These are phyloP conservation scores for Forbesichthys agassizii DNA, from an alignment of 2,113 vertebrate genomes.

Conservation along the genomic window DNA sequence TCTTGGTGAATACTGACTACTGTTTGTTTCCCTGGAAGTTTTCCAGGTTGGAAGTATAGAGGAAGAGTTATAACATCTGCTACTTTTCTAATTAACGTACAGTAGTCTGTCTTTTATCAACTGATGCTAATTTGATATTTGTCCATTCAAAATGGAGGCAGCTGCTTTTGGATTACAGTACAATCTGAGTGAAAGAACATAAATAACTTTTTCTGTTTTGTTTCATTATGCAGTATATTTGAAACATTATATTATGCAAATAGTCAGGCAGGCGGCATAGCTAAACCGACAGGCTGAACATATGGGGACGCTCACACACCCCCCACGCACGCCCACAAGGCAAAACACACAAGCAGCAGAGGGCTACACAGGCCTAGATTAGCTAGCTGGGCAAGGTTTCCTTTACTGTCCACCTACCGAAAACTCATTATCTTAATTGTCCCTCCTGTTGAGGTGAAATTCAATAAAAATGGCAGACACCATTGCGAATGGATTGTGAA, in stretches of 20 bases:
- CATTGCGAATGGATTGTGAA: constrained; percentile 64
- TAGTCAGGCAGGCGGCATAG: background rate
- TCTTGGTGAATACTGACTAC: constrained; percentile 8
- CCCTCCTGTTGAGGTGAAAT: constrained; percentile 66
- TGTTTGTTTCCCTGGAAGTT: constrained; percentile 11
- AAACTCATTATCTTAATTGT: constrained; percentile 72
- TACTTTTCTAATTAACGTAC: background rate
- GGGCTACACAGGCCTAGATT: constrained; percentile 31
- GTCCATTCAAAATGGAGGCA: background rate
- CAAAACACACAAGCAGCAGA: background rate
- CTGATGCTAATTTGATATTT: background rate
- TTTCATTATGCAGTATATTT: background rate
- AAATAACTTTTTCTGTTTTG: background rate
- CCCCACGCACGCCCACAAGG: constrained; percentile 30
- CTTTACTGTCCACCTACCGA: constrained; percentile 67
- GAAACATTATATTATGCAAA: constrained; percentile 10
- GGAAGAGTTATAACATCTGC: background rate
- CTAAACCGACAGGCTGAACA: background rate
- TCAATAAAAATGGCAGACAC: constrained; percentile 64
- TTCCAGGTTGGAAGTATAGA: background rate
- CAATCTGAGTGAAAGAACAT: background rate
- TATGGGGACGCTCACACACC: constrained; percentile 27
- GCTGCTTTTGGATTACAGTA: background rate
- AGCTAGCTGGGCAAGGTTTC: constrained; percentile 51
- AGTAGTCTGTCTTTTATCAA: background rate